Evolutionary conservation across 2,888 invertebrate species (phyloP), one percentile per base, ranked within the genome.

Genomic region (Stenodera caucasica): DNA sequence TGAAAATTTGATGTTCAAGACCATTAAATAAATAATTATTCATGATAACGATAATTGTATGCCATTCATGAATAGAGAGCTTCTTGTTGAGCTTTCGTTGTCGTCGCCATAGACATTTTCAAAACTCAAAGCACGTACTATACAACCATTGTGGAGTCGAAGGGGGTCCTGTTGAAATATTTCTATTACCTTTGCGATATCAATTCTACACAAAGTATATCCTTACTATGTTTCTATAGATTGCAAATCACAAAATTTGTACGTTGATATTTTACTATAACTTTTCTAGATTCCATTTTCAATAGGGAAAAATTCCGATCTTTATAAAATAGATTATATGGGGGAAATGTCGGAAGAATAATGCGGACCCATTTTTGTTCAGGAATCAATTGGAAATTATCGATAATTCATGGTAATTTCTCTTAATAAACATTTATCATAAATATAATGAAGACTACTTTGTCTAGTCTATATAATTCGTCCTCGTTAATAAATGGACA

Each of bases 21-120:
- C 40, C 18, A 40, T 40, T 40, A 40, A 40, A 40, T 40, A 40
- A 40, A 40, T 40, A 40, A 40, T 40, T 40, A 40, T 40, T 40
- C 40, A 40, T 40, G 40, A 40, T 40, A 40, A 40, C 40, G 40
- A 40, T 40, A 40, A 40, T 40, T 40, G 40, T 40, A 40, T 40
- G 40, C 40, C 18, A 40, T 40, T 40, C 40, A 40, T 40, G 18
- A 40, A 40, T 40, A 40, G 18, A 40, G 2, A 40, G 40, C 40
- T 40, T 40, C 40, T 40, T 40, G 40, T 15, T 40, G 37, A 14
- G 35, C 35, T 35, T 5, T n/a, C 14, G 9, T 11, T 3, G 40
- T 9, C 8, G 40, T 11, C 4, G 6, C 21, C 11, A 9, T 40
- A 18, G 18, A 18, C 21, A 18, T 40, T 40, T 40, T 40, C 9